Conservation (phyloP, 1,140 invertebrate species). For the Cydia amplana region DNA sequence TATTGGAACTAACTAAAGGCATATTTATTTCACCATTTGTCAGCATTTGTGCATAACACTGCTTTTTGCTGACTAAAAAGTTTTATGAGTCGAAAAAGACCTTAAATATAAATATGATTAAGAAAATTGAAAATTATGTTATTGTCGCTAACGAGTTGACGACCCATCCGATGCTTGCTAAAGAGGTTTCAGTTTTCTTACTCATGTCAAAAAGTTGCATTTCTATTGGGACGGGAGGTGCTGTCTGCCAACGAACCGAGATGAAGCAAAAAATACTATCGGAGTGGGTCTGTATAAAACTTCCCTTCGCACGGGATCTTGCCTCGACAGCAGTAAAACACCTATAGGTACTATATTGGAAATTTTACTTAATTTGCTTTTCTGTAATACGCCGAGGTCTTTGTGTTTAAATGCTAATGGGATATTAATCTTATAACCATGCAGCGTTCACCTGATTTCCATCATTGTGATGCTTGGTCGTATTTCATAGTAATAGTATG, state of each 20-base stretch:
- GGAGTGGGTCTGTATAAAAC: no score
- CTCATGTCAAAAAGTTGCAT: background rate
- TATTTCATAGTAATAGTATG: background rate
- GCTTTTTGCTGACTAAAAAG: background rate
- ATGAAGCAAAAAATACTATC: no score
- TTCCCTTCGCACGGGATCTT: no score
- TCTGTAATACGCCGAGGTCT: background rate
- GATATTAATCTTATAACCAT: background rate
- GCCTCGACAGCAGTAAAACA: no score
- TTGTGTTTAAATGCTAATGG: background rate
- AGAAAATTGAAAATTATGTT: background rate
- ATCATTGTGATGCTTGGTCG: conserved; percentile 15
- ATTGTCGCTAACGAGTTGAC: background rate
- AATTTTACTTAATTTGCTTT: background rate
- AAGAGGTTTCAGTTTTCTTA: background rate
- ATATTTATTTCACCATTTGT: background rate
- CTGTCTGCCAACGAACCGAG: background rate
- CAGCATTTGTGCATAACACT: background rate
- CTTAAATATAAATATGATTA: background rate
- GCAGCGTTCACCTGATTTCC: background rate
- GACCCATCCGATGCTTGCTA: background rate
- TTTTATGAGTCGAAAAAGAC: background rate
- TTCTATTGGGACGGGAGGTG: background rate
- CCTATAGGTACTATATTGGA: no score
- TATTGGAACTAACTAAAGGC: background rate